These are phyloP conservation scores for Cryptocephalus moraei DNA, from an alignment of 2,888 invertebrate species.

Conservation along the genomic window DNA sequence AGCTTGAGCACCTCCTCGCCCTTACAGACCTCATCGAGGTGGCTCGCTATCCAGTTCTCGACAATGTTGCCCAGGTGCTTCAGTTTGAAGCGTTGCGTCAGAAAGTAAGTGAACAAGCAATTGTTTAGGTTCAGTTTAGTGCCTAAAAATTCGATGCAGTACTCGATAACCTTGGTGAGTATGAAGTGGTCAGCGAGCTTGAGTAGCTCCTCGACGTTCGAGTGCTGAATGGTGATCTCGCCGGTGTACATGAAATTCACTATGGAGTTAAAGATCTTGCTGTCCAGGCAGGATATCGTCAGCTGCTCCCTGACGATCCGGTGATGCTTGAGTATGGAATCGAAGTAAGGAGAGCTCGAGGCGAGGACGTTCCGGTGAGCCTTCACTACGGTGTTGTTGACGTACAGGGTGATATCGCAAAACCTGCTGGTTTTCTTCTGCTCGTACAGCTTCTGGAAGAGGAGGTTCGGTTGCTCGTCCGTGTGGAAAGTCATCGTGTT, in stretches of 20 bases:
- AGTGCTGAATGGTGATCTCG: conserved; percentile 45
- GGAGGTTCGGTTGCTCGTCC: conserved; percentile 30
- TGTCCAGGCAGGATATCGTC: conserved; percentile 46
- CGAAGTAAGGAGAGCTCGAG: conserved; percentile 54
- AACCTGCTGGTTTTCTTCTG: conserved; percentile 48
- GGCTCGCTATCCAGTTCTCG: conserved; percentile 43
- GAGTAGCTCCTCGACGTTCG: conserved; percentile 50
- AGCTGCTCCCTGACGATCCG: conserved; percentile 45
- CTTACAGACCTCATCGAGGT: conserved; percentile 43
- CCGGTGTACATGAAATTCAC: conserved; percentile 59
- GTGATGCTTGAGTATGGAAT: conserved; percentile 46
- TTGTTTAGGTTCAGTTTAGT: conserved; percentile 50
- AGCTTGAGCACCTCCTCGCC: conserved; percentile 45
- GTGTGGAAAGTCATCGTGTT: conserved; percentile 33
- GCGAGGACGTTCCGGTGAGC: conserved; percentile 54
- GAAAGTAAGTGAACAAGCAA: conserved; percentile 49
- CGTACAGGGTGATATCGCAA: conserved; percentile 50
- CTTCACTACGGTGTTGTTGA: conserved; percentile 46
- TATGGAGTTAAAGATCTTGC: conserved; percentile 47
- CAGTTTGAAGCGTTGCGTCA: conserved; percentile 50
- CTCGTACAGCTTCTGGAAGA: conserved; percentile 35
- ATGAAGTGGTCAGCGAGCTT: conserved; percentile 53
- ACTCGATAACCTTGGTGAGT: conserved; percentile 47
- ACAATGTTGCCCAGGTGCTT: conserved; percentile 46
- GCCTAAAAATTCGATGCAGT: conserved; percentile 55